Evolutionary conservation across 1,140 invertebrate genomes (phyloP).

Genomic region (Drosophila equinoxialis): DNA sequence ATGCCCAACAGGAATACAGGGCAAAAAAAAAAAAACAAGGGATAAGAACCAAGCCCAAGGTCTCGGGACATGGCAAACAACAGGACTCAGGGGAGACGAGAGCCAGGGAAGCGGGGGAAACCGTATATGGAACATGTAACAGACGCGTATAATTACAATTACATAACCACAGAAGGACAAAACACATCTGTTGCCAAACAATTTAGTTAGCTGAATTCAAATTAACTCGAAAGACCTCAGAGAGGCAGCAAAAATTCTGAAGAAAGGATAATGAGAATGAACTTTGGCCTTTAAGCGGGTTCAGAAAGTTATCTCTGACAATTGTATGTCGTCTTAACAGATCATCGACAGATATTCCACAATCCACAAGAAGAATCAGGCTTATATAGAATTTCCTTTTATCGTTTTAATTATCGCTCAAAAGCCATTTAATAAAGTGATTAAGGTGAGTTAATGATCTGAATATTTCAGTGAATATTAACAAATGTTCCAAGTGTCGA

Average conservation of each 20-base stretch:
- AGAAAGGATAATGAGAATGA: not conserved
- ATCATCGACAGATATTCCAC: too few relatives aligned
- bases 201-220: slow-evolving; percentile 15
- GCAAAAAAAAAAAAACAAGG: slow-evolving; percentile 5
- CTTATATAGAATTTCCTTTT: too few relatives aligned
- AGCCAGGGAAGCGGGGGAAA: not conserved
- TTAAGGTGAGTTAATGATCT: too few relatives aligned
- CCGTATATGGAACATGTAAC: not conserved
- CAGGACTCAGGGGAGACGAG: not conserved
- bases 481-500: too few relatives aligned
- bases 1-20: not conserved
- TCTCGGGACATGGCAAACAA: slow-evolving; percentile 5
- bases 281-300: not conserved
- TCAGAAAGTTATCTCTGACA: not conserved
- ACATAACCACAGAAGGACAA: slow-evolving; percentile 6
- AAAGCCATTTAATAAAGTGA: too few relatives aligned
- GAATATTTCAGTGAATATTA: too few relatives aligned
- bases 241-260: not conserved
- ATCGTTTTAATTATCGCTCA: too few relatives aligned
- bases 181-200: slow-evolving; percentile 11
- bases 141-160: slow-evolving; percentile 25
- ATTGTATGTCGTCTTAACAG: too few relatives aligned
- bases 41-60: slow-evolving; percentile 14
- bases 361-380: too few relatives aligned
- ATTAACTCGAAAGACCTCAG: slow-evolving; percentile 4